phyloP scores from a whole-genome alignment of 1,140 invertebrate species.

The Phymastichus coffea region DNA sequence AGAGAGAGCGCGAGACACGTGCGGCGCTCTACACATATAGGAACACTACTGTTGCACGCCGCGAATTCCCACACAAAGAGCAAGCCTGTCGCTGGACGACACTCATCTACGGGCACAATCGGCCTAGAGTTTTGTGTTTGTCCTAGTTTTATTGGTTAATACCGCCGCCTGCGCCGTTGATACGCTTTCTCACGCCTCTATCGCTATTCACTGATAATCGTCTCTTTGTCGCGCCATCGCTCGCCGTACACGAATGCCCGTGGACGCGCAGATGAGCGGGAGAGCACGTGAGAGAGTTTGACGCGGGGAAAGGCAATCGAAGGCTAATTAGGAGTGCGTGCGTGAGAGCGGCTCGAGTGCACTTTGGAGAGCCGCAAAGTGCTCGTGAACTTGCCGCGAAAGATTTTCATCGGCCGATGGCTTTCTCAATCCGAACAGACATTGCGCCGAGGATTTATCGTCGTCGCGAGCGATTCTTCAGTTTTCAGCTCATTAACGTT shows the following conservation, averaged over 20 bases:
- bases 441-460: too few relatives aligned
- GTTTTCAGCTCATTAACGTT: too few relatives aligned
- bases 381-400: neutral
- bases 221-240: constrained; percentile 7
- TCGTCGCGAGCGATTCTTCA: too few relatives aligned
- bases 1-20: too few relatives aligned
- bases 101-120: neutral
- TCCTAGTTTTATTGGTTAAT: constrained; percentile 20
- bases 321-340: too few relatives aligned
- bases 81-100: constrained; percentile 8
- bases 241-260: too few relatives aligned
- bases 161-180: neutral
- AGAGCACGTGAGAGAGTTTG: constrained; percentile 1
- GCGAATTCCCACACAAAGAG: too few relatives aligned
- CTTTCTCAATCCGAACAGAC: too few relatives aligned
- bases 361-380: too few relatives aligned
- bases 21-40: constrained; percentile 33
- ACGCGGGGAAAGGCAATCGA: neutral
- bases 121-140: neutral
- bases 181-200: constrained; percentile 20
- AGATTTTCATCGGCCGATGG: too few relatives aligned
- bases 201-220: neutral
- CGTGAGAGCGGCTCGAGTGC: too few relatives aligned
- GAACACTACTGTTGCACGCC: constrained; percentile 43
- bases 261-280: too few relatives aligned